Evolutionary conservation across 2,888 invertebrate species (phyloP), one percentile per base, ranked within the genome.

Genomic region (Drosophila maculinotata): DNA sequence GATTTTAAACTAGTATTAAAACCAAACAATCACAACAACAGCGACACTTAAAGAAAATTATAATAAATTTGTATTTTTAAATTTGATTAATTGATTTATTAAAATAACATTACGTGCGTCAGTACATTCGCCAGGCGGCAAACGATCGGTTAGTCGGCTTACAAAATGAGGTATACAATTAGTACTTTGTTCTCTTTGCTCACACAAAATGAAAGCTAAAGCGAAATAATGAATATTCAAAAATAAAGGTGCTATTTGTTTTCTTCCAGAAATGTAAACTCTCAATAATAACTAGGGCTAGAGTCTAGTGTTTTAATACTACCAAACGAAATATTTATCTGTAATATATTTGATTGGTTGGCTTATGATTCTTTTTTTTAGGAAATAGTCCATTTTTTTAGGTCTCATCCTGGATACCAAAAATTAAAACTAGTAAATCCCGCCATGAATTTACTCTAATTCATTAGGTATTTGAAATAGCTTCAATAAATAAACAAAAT

Each of bases 51-150:
- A 6, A 25, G 28, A 6, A 8, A 30, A 20, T 3, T 20, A 42
- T 9, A 25, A 38, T 9, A 8, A 30, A 20, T 3, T 20, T 3
- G 20, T 20, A n/a, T 2, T 28, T 6, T 9, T 9, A 26, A 51
- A 31, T 39, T n/a, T 25, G 8, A n/a, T 31, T 41, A n/a, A 15
- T 1, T 28, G 44, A 36, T 38, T 28, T 10, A 26, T 33, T 38
- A 20, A 31, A 62, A 42, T 41, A 48, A 64, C 31, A 77, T 73
- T 77, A 77, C 76, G 72, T 70, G 76, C 68, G 36, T 38, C n/a
- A 66, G 59, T 45, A 53, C 33, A 71, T 69, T 74, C 69, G 69
- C 70, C 73, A 47, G 53, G 65, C 69, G 69, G 64, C 60, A 75
- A 76, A 68, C 15, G 39, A 35, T 72, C 62, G 65, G 67, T 76